Evolutionary conservation across 2,888 invertebrate genomes (phyloP).

Genomic region (Dicyrtomina minuta): DNA sequence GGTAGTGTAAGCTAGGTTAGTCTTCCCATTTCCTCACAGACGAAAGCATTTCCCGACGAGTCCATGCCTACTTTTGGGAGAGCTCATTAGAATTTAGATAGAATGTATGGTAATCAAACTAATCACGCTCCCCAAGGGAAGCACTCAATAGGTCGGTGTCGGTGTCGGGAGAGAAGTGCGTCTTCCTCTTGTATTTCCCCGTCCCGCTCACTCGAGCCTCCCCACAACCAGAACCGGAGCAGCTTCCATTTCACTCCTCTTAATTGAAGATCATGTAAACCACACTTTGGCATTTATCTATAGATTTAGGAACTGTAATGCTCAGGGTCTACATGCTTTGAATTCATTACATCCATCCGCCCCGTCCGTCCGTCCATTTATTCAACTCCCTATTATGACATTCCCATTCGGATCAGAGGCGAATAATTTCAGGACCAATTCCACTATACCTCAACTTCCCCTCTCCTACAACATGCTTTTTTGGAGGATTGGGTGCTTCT

Average conservation of each 20-base stretch:
- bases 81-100: conserved; percentile 42
- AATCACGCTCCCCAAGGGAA: conserved; percentile 27
- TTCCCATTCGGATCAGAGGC: too few relatives aligned
- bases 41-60: not conserved
- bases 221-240: not conserved
- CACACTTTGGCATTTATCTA: conserved; percentile 14
- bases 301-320: not conserved
- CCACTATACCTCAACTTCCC: too few relatives aligned
- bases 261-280: not conserved
- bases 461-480: too few relatives aligned
- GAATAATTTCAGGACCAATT: too few relatives aligned
- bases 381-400: too few relatives aligned
- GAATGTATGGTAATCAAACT: conserved; percentile 34
- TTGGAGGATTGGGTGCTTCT: too few relatives aligned
- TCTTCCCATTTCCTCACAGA: not conserved
- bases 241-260: not conserved
- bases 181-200: not conserved
- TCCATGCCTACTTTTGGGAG: not conserved
- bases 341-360: too few relatives aligned
- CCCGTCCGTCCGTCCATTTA: too few relatives aligned
- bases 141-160: conserved; percentile 16
- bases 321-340: not conserved
- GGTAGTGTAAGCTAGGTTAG: too few relatives aligned
- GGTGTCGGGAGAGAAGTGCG: too few relatives aligned
- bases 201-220: not conserved